Conservation (phyloP, 2,113 vertebrate genomes). For the Ammodytes marinus region DNA sequence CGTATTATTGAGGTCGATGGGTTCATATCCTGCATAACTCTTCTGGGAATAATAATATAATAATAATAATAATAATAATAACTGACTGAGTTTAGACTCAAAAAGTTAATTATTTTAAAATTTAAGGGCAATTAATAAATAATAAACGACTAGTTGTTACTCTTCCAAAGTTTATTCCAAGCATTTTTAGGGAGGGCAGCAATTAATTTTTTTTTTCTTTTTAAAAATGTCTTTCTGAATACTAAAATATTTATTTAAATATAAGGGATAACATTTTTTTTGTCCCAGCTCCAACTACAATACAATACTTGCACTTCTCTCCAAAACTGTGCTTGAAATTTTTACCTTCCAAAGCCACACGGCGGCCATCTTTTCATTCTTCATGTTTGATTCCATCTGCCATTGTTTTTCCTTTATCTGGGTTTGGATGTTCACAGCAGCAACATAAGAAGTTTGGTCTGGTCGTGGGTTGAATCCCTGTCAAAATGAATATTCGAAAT, state of each 20-base stretch:
- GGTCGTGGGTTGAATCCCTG: background rate
- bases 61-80: too few relatives aligned
- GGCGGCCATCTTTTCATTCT: background rate
- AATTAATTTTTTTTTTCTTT: background rate
- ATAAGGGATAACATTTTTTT: background rate
- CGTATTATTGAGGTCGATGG: background rate
- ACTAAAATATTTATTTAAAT: background rate
- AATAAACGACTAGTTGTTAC: background rate
- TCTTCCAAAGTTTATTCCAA: background rate
- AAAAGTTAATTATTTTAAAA: background rate
- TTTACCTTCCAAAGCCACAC: background rate
- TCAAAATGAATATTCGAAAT: background rate
- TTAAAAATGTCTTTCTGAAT: background rate
- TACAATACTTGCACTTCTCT: background rate
- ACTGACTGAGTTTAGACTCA: background rate
- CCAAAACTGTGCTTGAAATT: background rate
- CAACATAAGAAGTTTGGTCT: background rate
- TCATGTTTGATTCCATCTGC: background rate
- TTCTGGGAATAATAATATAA: background rate
- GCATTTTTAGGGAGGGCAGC: background rate
- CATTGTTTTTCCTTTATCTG: background rate
- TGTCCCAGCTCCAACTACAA: background rate
- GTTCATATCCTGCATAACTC: too few relatives aligned
- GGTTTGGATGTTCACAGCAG: background rate
- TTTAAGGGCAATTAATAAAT: background rate